phyloP scores from a whole-genome alignment of 1,140 invertebrate genomes.

The Ceratosolen fusciceps region DNA sequence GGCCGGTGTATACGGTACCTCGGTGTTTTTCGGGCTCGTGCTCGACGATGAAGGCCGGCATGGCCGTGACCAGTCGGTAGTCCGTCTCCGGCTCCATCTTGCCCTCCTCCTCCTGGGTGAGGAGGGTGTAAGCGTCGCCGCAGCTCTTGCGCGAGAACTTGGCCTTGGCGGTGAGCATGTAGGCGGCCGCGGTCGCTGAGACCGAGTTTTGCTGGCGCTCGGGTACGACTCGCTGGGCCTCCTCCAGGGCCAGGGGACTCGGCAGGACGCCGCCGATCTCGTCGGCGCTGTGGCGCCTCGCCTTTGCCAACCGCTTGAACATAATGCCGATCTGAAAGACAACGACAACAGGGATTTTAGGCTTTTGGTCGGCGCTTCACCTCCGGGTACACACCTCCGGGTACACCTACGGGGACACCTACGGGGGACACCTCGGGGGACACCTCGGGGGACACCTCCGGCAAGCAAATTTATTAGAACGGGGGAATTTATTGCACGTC shows the following conservation, averaged over 20 bases:
- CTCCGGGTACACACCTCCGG: no score
- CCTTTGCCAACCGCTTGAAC: conserved; percentile 68
- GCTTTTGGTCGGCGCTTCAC: not conserved
- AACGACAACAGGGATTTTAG: conserved; percentile 17
- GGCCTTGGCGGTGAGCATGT: conserved; percentile 52
- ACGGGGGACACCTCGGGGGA: no score
- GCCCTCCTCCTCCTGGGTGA: conserved; percentile 54
- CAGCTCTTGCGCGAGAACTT: conserved; percentile 66
- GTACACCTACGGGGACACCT: no score
- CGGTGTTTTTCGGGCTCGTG: conserved; percentile 69
- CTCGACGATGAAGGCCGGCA: conserved; percentile 73
- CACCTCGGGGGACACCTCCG: no score
- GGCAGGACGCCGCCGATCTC: conserved; percentile 58
- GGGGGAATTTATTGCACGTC: no score
- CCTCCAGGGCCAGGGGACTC: conserved; percentile 54
- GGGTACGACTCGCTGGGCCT: conserved; percentile 55
- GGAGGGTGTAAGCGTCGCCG: conserved; percentile 62
- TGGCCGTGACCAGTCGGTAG: conserved; percentile 73
- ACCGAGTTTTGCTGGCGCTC: not conserved
- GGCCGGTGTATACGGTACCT: conserved; percentile 51
- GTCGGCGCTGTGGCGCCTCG: conserved; percentile 67
- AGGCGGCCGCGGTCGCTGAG: not conserved
- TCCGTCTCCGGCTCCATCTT: conserved; percentile 50
- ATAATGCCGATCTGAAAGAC: conserved; percentile 58
- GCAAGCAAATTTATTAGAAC: no score